phyloP scores from a whole-genome alignment of 2,113 vertebrate genomes.

The Antigone vipio region DNA sequence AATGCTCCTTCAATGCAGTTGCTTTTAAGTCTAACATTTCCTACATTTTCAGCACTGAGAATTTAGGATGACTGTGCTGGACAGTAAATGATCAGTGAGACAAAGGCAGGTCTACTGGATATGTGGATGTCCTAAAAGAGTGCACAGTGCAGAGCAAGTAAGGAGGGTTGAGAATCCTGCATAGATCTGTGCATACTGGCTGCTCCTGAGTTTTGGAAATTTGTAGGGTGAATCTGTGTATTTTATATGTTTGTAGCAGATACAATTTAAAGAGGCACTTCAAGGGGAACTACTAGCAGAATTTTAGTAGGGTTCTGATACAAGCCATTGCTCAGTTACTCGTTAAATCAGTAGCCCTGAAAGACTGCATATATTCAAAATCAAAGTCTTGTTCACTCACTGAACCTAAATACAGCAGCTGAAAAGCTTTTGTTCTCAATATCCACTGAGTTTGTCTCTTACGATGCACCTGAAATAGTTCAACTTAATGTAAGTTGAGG shows the following conservation, averaged over 20 bases:
- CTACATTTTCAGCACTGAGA: neutral
- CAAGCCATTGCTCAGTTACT: neutral
- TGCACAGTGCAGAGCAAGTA: neutral
- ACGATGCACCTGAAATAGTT: neutral
- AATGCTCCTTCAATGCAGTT: neutral
- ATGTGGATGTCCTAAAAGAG: neutral
- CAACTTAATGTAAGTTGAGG: slow-evolving; percentile 59
- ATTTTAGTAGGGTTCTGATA: neutral
- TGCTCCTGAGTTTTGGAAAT: slow-evolving; percentile 21
- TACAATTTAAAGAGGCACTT: slow-evolving; percentile 33
- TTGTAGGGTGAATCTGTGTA: neutral
- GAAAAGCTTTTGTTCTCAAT: slow-evolving; percentile 20
- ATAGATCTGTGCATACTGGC: neutral
- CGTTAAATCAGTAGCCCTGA: slow-evolving; percentile 1
- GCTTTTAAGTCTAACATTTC: neutral
- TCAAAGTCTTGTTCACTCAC: neutral
- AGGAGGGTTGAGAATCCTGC: neutral
- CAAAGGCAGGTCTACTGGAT: neutral
- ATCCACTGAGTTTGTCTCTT: slow-evolving; percentile 21
- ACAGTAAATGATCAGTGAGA: neutral
- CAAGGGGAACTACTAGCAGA: neutral
- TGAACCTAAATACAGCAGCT: slow-evolving; percentile 10
- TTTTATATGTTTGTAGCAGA: neutral
- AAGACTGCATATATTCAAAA: neutral
- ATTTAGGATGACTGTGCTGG: neutral